Conservation (phyloP, 2,888 invertebrate species). For the Priapulus caudatus region DNA sequence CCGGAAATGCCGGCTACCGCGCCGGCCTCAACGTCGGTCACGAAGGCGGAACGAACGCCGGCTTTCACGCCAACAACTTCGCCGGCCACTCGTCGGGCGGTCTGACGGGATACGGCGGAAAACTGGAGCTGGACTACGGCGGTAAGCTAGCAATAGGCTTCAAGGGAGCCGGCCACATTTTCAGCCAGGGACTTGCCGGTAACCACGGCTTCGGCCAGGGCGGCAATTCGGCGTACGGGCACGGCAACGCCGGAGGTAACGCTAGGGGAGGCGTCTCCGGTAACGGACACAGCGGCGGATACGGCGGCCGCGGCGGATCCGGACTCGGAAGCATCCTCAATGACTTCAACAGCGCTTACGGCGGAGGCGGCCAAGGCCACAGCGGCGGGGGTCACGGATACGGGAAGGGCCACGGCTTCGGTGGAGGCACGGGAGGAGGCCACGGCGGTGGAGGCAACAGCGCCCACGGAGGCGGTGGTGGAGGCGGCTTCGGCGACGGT, state of each 20-base stretch:
- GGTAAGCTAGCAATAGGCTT: background rate
- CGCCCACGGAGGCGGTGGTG: background rate
- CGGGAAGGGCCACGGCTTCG: background rate
- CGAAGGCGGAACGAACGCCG: background rate
- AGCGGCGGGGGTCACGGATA: background rate
- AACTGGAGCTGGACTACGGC: background rate
- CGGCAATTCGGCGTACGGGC: background rate
- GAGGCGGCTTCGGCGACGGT: background rate
- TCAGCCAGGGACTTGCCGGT: background rate
- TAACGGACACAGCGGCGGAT: background rate
- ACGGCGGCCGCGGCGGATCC: background rate
- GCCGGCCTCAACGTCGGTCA: background rate
- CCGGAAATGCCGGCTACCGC: background rate
- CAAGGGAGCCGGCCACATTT: background rate
- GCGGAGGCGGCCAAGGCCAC: background rate
- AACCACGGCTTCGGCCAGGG: background rate
- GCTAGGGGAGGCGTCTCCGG: background rate
- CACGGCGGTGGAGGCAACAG: background rate
- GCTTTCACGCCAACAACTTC: background rate
- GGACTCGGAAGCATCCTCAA: background rate
- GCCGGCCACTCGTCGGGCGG: background rate
- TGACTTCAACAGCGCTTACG: background rate
- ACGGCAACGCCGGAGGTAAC: background rate
- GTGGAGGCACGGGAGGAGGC: background rate
- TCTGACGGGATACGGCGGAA: background rate